A percentile compares a stretch with the other conserved stretches of the same genome.
phyloP scores from a whole-genome alignment of 64 coral and sea anemone species.

The Porites australiensis region DNA sequence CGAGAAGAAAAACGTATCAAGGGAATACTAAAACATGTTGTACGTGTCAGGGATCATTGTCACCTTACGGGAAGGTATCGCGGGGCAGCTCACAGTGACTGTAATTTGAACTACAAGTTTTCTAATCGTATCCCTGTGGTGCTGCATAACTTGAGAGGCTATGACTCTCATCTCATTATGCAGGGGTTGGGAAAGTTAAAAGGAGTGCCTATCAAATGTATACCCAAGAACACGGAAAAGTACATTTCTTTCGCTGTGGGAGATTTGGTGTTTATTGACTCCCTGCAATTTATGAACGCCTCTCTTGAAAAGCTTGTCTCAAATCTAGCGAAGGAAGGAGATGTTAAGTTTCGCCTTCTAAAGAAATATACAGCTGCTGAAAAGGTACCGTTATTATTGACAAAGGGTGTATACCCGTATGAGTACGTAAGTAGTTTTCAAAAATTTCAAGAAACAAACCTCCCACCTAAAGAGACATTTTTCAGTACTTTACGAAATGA shows the following conservation, averaged over 20 bases:
- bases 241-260: conserved; percentile 62
- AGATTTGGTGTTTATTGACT: conserved; percentile 40
- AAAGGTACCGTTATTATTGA: conserved; percentile 30
- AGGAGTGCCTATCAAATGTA: conserved; percentile 31
- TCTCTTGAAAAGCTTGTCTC: conserved; percentile 51
- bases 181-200: conserved; percentile 42
- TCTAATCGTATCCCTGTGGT: conserved; percentile 53
- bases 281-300: conserved; percentile 69
- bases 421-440: background rate
- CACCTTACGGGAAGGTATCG: conserved; percentile 59
- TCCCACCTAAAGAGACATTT: conserved; percentile 24
- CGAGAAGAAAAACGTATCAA: no score
- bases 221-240: conserved; percentile 57
- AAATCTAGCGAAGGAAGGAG: conserved; percentile 42
- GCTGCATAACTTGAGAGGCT: conserved; percentile 29
- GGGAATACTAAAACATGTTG: background rate
- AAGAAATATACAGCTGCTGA: background rate
- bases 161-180: conserved; percentile 60
- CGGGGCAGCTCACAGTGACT: conserved; percentile 43
- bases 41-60: conserved; percentile 32
- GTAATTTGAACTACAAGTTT: conserved; percentile 58
- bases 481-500: background rate
- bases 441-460: background rate
- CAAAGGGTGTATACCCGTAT: conserved; percentile 34
- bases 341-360: conserved; percentile 9